Evolutionary conservation across 1,140 invertebrate genomes (phyloP), one percentile per base, ranked within the genome.

Genomic region (Drosophila subobscura): DNA sequence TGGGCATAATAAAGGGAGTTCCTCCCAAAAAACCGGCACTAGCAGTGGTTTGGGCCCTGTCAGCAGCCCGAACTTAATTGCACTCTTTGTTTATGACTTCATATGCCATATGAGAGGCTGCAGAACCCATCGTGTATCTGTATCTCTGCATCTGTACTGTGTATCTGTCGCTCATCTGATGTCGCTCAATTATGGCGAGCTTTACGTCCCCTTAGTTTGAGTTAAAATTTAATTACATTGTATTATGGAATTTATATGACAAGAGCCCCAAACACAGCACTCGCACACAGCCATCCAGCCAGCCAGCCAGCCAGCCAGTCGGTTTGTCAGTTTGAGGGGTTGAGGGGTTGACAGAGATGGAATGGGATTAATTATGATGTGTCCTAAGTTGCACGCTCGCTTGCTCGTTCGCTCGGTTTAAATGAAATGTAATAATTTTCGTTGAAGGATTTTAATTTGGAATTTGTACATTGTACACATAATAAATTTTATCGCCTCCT

Each of bases 241-340:
- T 90, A 85, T 90, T 91, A 91, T 91, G 85, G 75, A 91, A 91
- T 91, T 91, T 91, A 91, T 91, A 91, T 89, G 89, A 89, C 83
- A 83, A 61, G 53, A 52, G 50, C 68, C 66, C 16, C 16, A 20
- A 20, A 20, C 16, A 20, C 16, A 53, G 53, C 56, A 40, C 45
- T 45, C 23, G 54, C 27, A 49, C 23, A 55, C 44, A 49, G 29
- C 14, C 50, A 58, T 5, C 22, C 60, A 50, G 16, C 16, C 16
- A 20, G 16, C 16, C 16, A 20, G 16, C 22, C 60, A 50, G 16
- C 16, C 16, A 20, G 16, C 16, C 16, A 20, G 16, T 20, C 16
- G 16, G 47, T 53, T 29, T 16, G 72, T 55, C 49, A 52, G 33
- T 50, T 51, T 25, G 29, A 10, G 29, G 29, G 29, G n/a, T n/a